A percentile compares a stretch with the other conserved stretches of the same genome.
These are phyloP conservation scores for Therioaphis trifolii DNA, from an alignment of 2,888 invertebrate species.

Conservation along the genomic window DNA sequence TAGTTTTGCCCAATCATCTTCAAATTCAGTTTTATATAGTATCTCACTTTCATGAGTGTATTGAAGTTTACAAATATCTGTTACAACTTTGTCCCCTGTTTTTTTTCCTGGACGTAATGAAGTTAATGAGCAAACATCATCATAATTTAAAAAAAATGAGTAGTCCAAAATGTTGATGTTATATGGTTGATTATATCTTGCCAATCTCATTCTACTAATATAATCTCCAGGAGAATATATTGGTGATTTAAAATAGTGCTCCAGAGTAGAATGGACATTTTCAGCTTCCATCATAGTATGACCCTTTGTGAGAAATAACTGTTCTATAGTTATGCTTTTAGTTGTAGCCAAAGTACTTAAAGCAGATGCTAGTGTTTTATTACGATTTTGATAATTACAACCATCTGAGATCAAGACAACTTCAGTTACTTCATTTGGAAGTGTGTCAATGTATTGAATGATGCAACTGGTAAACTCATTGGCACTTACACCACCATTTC, in stretches of 20 bases:
- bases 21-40: too few species aligned
- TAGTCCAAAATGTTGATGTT: too few species aligned
- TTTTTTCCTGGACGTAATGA: too few species aligned
- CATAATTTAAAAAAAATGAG: too few species aligned
- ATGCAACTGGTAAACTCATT: conserved; percentile 65
- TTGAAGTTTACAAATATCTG: too few species aligned
- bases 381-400: conserved; percentile 67
- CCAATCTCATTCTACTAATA: too few species aligned
- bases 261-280: conserved; percentile 66
- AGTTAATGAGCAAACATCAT: too few species aligned
- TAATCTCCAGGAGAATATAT: too few species aligned
- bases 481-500: conserved; percentile 63
- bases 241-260: conserved; percentile 61
- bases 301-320: conserved; percentile 67
- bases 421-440: conserved; percentile 39
- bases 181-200: too few species aligned
- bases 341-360: conserved; percentile 65
- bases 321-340: conserved; percentile 62
- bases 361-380: conserved; percentile 66
- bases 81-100: too few species aligned
- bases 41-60: too few species aligned
- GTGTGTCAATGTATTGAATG: conserved; percentile 54
- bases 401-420: conserved; percentile 65
- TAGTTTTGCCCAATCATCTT: too few species aligned
- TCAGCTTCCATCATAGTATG: conserved; percentile 67